A percentile compares a stretch with the other conserved stretches of the same genome.
Evolutionary conservation across 2,797 vertebrate species (phyloP).

Genomic region (Danio aesculapii): DNA sequence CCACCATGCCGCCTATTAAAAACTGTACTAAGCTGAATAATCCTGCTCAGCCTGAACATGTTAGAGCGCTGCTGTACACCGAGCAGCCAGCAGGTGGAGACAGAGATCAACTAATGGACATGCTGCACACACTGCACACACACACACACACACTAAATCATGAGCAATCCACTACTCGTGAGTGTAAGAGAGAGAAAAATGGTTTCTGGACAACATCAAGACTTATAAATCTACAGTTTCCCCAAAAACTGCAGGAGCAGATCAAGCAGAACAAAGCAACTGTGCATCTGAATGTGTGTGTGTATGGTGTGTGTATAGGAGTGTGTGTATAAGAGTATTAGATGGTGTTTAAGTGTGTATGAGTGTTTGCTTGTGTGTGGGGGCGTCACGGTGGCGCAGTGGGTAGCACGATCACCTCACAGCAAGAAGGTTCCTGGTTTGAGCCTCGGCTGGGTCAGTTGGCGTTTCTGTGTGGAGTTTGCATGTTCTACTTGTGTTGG

Average conservation of each 20-base stretch:
- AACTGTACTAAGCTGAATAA: too few relatives aligned
- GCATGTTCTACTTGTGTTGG: too few relatives aligned
- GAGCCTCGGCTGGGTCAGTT: too few relatives aligned
- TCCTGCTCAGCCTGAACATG: constrained; percentile 60
- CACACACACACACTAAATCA: neutral
- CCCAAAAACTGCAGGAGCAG: neutral
- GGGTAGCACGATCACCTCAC: too few relatives aligned
- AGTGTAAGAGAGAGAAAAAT: neutral
- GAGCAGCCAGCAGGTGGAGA: neutral
- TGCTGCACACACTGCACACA: neutral
- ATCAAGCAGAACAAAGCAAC: neutral
- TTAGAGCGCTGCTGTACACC: constrained; percentile 63
- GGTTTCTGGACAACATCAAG: neutral
- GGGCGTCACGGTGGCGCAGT: too few relatives aligned
- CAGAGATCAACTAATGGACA: constrained; percentile 15
- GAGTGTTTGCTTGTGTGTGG: too few relatives aligned
- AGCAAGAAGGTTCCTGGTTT: too few relatives aligned
- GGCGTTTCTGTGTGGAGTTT: too few relatives aligned
- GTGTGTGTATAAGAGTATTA: too few relatives aligned
- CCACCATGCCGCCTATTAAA: too few relatives aligned
- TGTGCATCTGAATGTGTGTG: neutral
- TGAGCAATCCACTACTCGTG: neutral
- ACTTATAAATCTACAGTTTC: neutral
- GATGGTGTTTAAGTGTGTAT: too few relatives aligned
- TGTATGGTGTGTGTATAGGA: neutral